phyloP scores from a whole-genome alignment of 2,797 vertebrate genomes.

The Ctenosaura bakeri region DNA sequence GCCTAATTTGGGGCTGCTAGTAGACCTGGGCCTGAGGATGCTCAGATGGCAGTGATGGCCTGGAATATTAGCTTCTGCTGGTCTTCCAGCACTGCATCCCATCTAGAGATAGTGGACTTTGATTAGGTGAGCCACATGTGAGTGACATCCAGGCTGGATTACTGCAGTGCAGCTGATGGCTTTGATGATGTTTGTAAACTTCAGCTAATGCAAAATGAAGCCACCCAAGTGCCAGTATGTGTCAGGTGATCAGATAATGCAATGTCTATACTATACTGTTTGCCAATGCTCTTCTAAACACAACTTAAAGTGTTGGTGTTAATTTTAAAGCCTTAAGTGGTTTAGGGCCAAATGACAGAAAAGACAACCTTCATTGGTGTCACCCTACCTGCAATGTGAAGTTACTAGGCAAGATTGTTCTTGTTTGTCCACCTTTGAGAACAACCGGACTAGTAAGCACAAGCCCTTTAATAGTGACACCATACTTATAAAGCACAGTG shows the following conservation, averaged over 20 bases:
- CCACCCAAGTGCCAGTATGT: not conserved
- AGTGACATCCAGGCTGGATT: not conserved
- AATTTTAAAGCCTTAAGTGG: not conserved
- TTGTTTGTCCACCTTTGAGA: not conserved
- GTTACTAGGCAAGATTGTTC: not conserved
- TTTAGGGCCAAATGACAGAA: not conserved
- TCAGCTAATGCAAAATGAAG: not conserved
- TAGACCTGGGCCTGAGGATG: too few species aligned
- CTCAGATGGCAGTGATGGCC: too few species aligned
- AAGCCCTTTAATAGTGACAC: not conserved
- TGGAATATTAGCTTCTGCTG: too few species aligned
- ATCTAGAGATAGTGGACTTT: too few species aligned
- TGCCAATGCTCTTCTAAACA: not conserved
- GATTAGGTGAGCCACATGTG: not conserved
- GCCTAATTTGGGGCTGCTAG: too few species aligned
- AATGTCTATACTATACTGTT: not conserved
- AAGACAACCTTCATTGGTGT: not conserved
- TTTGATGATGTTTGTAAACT: not conserved
- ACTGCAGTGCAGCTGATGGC: not conserved
- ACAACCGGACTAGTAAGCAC: not conserved
- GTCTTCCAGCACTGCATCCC: too few species aligned
- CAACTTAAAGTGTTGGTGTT: too few species aligned
- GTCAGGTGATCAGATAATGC: not conserved
- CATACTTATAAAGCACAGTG: not conserved
- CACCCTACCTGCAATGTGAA: not conserved